Evolutionary conservation across 2,797 vertebrate species (phyloP), one percentile per base, ranked within the genome.

Genomic region (Euphonia xanthogaster): DNA sequence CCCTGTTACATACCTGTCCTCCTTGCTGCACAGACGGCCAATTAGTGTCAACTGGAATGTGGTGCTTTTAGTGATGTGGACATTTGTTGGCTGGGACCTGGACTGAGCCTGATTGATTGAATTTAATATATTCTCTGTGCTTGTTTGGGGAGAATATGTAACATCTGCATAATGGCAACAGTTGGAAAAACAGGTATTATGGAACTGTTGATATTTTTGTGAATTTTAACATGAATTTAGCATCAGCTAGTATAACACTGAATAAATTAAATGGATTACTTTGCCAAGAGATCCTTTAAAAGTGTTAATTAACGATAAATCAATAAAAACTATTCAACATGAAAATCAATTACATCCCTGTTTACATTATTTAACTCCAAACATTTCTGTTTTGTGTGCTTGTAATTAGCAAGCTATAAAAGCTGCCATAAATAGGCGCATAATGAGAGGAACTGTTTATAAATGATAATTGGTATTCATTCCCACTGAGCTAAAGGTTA

Each of bases 221-320:
- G 89, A 93, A 50, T 76, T 86, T 81, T 86, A 92, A 74, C 78
- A 81, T 51, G 55, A 88, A 94, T 91, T 87, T 72, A 89, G 73
- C 62, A 93, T 70, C 74, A 96, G 37, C 71, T 92, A 93, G 39
- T 84, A 82, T 17, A 95, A 73, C 58, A 92, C 66, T 74, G 71
- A 95, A 94, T 96, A 97, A 96, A 97, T 92, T 94, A 96, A 97
- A 95, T 91, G 70, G 72, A 95, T 97, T 93, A 95, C 94, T 91
- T 97, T 89, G 82, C 81, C 87, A 94, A 88, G 94, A 90, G 96
- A 96, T 93, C 79, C 71, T 93, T 96, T 97, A 78, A 90, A 93
- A 97, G 89, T 92, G 95, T 95, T 97, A 97, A 98, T 96, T 94
- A 97, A 96, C 75, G 96, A 97, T 97, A 97, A 97, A 97, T 97